A percentile compares a stretch with the other conserved stretches of the same genome.
Conservation (phyloP, 2,888 invertebrate genomes). For the Meiosimyza platycephala region DNA sequence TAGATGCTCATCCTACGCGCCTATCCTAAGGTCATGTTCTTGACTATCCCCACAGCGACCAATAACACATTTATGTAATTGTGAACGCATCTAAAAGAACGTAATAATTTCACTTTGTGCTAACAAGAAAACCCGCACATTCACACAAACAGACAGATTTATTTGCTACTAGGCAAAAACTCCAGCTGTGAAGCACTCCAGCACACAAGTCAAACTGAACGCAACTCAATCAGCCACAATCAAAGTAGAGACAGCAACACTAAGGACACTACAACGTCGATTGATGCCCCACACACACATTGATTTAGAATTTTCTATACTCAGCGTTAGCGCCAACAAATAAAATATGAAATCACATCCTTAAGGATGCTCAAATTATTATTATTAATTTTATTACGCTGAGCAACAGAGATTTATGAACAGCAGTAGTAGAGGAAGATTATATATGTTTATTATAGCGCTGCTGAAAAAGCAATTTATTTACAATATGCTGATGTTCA, state of each 20-base stretch:
- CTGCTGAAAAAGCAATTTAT: no score
- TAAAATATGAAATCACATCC: not conserved
- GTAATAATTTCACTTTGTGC: not conserved
- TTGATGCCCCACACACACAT: constrained; percentile 2
- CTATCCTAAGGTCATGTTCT: not conserved
- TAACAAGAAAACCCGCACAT: not conserved
- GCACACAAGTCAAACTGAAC: no score
- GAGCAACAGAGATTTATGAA: no score
- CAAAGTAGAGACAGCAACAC: not conserved
- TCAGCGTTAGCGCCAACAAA: not conserved
- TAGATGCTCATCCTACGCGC: constrained; percentile 7
- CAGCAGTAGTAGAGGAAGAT: no score
- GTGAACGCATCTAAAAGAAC: not conserved
- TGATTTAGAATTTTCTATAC: constrained; percentile 14
- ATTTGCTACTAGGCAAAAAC: not conserved
- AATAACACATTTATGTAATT: not conserved
- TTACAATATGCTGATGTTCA: no score
- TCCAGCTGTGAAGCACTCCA: constrained; percentile 1
- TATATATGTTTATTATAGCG: no score
- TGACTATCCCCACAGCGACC: not conserved
- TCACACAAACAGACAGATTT: not conserved
- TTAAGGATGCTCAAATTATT: no score
- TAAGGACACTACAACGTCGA: not conserved
- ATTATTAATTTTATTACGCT: no score
- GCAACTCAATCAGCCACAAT: not conserved